These are phyloP conservation scores for Ageneiosus marmoratus DNA, from an alignment of 2,113 vertebrate species.

Conservation along the genomic window DNA sequence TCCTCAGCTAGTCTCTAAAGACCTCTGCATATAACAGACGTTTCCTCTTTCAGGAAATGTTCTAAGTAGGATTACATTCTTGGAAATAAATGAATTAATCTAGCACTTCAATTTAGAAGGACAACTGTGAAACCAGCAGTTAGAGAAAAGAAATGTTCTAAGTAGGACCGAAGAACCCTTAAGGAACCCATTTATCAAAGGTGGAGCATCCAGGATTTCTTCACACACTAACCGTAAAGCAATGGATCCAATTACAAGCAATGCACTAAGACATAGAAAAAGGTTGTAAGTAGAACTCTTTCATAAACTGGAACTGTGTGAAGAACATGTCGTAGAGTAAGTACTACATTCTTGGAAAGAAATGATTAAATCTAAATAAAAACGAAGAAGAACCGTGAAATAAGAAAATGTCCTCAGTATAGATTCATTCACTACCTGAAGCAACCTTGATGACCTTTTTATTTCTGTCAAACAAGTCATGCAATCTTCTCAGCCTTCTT, in stretches of 20 bases:
- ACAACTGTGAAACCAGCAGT: too few relatives aligned
- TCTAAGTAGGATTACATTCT: background rate
- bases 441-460: background rate
- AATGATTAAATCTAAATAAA: background rate
- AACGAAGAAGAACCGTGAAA: background rate
- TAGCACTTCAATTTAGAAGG: too few relatives aligned
- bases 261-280: background rate
- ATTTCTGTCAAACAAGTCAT: background rate
- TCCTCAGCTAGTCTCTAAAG: background rate
- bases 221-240: background rate
- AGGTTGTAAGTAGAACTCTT: background rate
- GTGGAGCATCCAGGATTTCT: background rate
- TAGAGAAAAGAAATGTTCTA: background rate
- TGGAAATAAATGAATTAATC: too few relatives aligned
- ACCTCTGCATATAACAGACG: background rate
- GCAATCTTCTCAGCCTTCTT: background rate
- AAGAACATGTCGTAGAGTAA: background rate
- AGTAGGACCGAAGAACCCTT: background rate
- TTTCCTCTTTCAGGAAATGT: background rate
- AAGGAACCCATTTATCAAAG: background rate
- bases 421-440: background rate
- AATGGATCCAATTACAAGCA: background rate
- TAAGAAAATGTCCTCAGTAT: background rate
- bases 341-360: background rate
- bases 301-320: background rate